Evolutionary conservation across 37 sponge, comb jelly and placozoan species (phyloP), one percentile per base, ranked within the genome.

Genomic region (Haliclona indistincta): DNA sequence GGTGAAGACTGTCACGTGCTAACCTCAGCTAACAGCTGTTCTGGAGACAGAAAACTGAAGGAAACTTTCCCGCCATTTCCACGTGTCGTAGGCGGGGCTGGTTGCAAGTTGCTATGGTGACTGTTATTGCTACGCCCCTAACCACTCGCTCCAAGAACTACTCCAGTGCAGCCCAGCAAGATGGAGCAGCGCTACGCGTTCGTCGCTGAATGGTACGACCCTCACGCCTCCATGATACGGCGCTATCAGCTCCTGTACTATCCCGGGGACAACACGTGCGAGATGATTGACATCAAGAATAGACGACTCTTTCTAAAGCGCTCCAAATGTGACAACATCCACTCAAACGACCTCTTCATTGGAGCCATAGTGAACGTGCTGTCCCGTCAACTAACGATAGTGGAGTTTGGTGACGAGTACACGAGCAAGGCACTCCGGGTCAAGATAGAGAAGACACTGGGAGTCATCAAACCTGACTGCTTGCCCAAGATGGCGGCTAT

Each of bases 201-300:
- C 70, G 68, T 78, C 8, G 88, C 91, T 0, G 99, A 97, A 43
- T 95, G 93, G 95, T 97, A 97, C 76, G 98, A 97, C 71, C 85
- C 83, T 36, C 84, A 97, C 68, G 98, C 98, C 23, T 71, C 93
- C 1, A 68, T 97, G 22, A 91, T 77, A 19, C 85, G 93, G 10
- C 65, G 71, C n/a, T 97, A 94, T 65, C 90, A 94, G 82, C 77
- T 97, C 19, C 70, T 91, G 51, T 97, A 73, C 79, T 94, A 88
- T 66, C 75, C 85, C 1, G 53, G 38, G 11, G 98, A 97, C 71
- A 64, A 64, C 62, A 86, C 89, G 19, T 81, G 88, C 26, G 98
- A 97, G 64, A 94, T 97, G 98, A 70, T 83, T 54, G 95, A 94
- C 71, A 67, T 94, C 58, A 97, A 97, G 41, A 87, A 84, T 66